Base-by-base conservation (phyloP, 2,113 vertebrate genomes). In the Vanacampus margaritifer region DNA sequence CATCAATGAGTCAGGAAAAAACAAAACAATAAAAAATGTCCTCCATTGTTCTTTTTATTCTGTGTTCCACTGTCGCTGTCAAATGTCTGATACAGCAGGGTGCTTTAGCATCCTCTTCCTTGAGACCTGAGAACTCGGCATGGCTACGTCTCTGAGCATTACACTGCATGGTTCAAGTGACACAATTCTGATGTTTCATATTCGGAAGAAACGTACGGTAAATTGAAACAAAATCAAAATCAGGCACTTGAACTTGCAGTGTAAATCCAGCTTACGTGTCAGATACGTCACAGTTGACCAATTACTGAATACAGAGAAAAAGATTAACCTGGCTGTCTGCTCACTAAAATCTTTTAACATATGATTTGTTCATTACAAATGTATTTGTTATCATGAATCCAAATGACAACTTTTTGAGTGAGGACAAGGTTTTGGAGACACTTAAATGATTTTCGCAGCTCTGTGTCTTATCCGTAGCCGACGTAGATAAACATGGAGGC, bases 401-500 rank as follows among this genome's bases (percentile, higher is more conserved):
- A 19, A 26, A 23, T 14, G 5, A 41, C 17, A 21, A 57, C 21
- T 39, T 61, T 39, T 36, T n/a, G n/a, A 43, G 14, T 26, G 60
- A 62, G 23, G 6, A 43, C n/a, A 32, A 41, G 16, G 39, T 62
- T 43, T 57, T 8, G 26, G 37, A 62, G 60, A 43, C 23, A 26
- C 39, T 14, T 2, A 41, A 58, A 35, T 23, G 54, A 57, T 66
- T 78, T 65, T 36, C 65, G 46, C 7, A 32, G 41, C 68, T 66
- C 24, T 32, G 58, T 11, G 39, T 68, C 64, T 58, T 48, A 64
- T 45, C 59, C 41, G 4, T 5, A 21, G 70, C 26, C 58, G 69
- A 66, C 58, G 57, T 77, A 89, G 39, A 79, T 81, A 86, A 86
- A 84, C 83, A 84, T 32, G 26, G 57, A 48, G 68, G 73, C 43